phyloP scores from a whole-genome alignment of 1,140 invertebrate species.

The Neodiprion fabricii region DNA sequence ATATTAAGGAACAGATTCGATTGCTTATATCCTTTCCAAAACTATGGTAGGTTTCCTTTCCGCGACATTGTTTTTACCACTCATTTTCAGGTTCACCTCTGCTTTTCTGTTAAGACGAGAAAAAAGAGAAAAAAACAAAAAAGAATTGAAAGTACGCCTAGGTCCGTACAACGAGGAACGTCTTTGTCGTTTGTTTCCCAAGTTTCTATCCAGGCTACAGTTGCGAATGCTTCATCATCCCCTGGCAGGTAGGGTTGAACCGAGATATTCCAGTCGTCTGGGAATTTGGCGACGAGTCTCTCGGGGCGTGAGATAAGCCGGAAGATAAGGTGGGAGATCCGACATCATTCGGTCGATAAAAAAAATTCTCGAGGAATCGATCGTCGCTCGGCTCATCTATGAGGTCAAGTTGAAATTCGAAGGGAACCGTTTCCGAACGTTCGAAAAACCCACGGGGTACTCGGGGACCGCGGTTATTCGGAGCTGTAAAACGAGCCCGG shows the following conservation, averaged over 20 bases:
- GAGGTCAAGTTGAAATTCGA: too few relatives aligned
- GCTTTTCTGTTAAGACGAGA: not conserved
- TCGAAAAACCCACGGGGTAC: too few relatives aligned
- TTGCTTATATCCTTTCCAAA: too few relatives aligned
- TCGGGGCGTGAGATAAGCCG: not conserved
- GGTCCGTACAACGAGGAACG: not conserved
- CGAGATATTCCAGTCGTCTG: not conserved
- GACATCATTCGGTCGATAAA: too few relatives aligned
- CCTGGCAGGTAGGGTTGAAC: not conserved
- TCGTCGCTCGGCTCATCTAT: too few relatives aligned
- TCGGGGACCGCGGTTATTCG: too few relatives aligned
- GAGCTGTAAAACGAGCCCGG: too few relatives aligned
- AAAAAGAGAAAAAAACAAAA: not conserved
- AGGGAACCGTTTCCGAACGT: too few relatives aligned
- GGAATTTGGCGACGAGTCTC: not conserved
- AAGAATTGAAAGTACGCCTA: not conserved
- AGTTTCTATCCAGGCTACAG: not conserved
- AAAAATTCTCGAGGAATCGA: too few relatives aligned
- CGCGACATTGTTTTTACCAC: not conserved
- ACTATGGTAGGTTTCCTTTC: not conserved
- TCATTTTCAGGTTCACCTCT: not conserved
- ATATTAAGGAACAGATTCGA: too few relatives aligned
- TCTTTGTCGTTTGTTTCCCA: not conserved
- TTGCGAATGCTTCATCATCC: not conserved
- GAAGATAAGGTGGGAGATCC: too few relatives aligned